Base-by-base conservation (phyloP, 2,113 vertebrate species). In the Sminthopsis crassicaudata region DNA sequence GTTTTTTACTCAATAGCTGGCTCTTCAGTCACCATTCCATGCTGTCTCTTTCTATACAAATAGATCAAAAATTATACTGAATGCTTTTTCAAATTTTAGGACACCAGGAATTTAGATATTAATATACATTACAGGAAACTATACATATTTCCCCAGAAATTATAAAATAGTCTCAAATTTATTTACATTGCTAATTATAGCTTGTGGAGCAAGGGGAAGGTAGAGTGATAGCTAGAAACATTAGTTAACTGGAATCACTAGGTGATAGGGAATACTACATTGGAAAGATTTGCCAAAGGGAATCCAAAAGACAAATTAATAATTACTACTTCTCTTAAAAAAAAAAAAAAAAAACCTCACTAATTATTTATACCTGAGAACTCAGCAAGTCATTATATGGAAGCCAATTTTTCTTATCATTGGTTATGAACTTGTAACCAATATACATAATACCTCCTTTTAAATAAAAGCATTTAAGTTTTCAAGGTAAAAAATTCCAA, bases 381-480 rank as follows among this genome's bases (percentile, higher is more conserved):
- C 24, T 22, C 90, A 22, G 46, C 84, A 93, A 94, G 48, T 92
- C 4, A 51, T 36, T 93, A 90, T 52, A 7, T 84, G 46, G 42
- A 94, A 93, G 55, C 55, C 91, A 90, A 76, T n/a, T 25, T 57
- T 51, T 93, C 89, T 46, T 53, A 46, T 14, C 46, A 90, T 16
- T 23, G 12, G 24, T 50, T 67, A 92, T n/a, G 90, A 23, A 95
- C 11, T 8, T 60, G 24, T 48, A 90, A 53, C 55, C 46, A n/a
- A 54, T 89, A 91, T 8, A 6, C 3, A 53, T 7, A 96, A 50
- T 90, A 93, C 90, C 16, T 9, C 94, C n/a, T 92, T 92, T 90
- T 55, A 52, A 92, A 92, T 25, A 95, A 94, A 84, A 96, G 93
- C 36, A 97, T 50, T 57, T 91, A 90, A 91, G 53, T 93, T 95